These are phyloP conservation scores for Ophioderma brevispina DNA, from an alignment of 35 echinoderm and acorn worm species.

Conservation along the genomic window DNA sequence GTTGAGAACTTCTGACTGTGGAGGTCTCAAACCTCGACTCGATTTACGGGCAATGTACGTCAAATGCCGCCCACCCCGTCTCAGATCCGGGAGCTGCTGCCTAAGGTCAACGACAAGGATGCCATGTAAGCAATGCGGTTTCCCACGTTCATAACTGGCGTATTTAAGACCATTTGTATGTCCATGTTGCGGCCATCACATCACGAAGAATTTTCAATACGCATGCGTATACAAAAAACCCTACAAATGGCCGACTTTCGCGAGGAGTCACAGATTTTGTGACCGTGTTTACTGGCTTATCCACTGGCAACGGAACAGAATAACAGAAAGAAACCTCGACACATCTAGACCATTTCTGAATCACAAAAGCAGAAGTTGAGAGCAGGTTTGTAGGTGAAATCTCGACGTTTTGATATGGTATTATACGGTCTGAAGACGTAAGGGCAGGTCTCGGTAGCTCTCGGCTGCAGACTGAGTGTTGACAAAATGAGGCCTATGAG, in stretches of 20 bases:
- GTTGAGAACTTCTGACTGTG: slow-evolving; percentile 56
- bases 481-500: slow-evolving; percentile 85
- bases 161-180: background rate
- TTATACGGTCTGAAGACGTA: slow-evolving; percentile 36
- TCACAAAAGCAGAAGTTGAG: background rate
- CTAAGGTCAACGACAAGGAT: slow-evolving; percentile 88
- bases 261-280: background rate
- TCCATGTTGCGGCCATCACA: slow-evolving; percentile 12
- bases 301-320: slow-evolving; percentile 21
- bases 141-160: background rate
- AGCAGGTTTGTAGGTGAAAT: slow-evolving; percentile 27
- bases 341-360: slow-evolving; percentile 36
- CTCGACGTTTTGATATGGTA: slow-evolving; percentile 5
- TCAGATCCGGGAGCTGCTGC: slow-evolving; percentile 95
- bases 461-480: slow-evolving; percentile 87
- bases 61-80: slow-evolving; percentile 96
- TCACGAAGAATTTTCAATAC: background rate
- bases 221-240: slow-evolving; percentile 19
- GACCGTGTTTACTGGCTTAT: background rate
- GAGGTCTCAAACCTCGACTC: slow-evolving; percentile 78
- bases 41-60: slow-evolving; percentile 83
- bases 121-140: slow-evolving; percentile 80
- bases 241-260: slow-evolving; percentile 65
- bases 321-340: slow-evolving; percentile 16
- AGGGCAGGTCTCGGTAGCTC: slow-evolving; percentile 80